These are phyloP conservation scores for Sycophila sp. DNA, from an alignment of 1,140 invertebrate species.

Conservation along the genomic window DNA sequence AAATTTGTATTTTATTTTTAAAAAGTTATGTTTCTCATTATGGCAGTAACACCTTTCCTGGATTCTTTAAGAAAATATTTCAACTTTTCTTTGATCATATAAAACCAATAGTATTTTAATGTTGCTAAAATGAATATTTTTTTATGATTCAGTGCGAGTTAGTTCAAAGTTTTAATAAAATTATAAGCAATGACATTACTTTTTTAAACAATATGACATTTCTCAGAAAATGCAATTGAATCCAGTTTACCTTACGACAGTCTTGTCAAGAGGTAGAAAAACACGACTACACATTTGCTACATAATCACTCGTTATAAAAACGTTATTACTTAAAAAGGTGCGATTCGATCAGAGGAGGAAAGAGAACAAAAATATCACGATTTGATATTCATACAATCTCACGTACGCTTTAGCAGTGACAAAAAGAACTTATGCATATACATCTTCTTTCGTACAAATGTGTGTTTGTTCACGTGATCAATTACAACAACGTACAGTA, in stretches of 20 bases:
- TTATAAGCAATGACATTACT: neutral
- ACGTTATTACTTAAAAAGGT: slow-evolving; percentile 1
- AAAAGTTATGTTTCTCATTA: slow-evolving; percentile 17
- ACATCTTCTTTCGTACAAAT: neutral
- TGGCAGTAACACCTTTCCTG: neutral
- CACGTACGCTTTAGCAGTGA: neutral
- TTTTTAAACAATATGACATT: neutral
- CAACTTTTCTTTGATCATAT: neutral
- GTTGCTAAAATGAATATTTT: neutral
- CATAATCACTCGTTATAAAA: slow-evolving; percentile 17
- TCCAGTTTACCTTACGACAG: slow-evolving; percentile 6
- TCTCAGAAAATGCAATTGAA: slow-evolving; percentile 18
- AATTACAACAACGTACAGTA: slow-evolving; percentile 18
- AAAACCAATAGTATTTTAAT: neutral
- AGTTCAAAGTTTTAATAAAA: neutral
- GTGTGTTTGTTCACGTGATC: slow-evolving; percentile 16
- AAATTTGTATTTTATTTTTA: neutral
- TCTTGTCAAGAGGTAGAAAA: slow-evolving; percentile 19
- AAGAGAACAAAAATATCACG: neutral
- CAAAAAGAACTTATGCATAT: neutral
- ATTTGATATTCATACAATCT: slow-evolving; percentile 6
- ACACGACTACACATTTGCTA: slow-evolving; percentile 14
- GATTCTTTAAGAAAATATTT: slow-evolving; percentile 2
- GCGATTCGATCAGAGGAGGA: neutral
- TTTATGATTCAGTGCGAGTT: neutral